These are phyloP conservation scores for Drosophila yakuba DNA, from an alignment of 1,140 invertebrate genomes.

Conservation along the genomic window DNA sequence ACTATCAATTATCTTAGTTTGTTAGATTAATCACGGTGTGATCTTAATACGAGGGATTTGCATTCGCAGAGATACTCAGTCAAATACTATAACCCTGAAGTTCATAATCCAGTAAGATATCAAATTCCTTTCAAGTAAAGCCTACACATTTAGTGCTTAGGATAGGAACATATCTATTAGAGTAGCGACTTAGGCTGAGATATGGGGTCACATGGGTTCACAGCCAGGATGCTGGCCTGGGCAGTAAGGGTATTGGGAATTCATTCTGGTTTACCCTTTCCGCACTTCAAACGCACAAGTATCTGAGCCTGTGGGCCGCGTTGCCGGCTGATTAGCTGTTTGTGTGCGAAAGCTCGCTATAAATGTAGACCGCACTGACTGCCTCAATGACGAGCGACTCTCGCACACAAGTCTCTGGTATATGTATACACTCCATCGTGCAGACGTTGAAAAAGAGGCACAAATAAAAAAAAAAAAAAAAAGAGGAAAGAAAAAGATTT, in stretches of 20 bases:
- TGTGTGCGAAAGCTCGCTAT: conserved; percentile 52
- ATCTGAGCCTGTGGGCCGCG: conserved; percentile 32
- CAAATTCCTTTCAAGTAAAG: too few relatives aligned
- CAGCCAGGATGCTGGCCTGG: background rate
- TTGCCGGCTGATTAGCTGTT: conserved; percentile 1
- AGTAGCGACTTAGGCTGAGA: background rate
- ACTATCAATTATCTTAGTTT: conserved; percentile 35
- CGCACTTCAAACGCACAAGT: conserved; percentile 68
- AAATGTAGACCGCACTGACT: conserved; percentile 72
- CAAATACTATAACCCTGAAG: too few relatives aligned
- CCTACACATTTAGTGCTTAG: too few relatives aligned
- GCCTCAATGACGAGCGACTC: conserved; percentile 62
- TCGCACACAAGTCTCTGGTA: conserved; percentile 12
- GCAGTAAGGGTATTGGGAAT: conserved; percentile 23
- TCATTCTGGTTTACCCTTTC: conserved; percentile 27
- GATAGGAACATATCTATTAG: too few relatives aligned
- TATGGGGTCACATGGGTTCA: conserved; percentile 14
- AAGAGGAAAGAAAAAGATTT: conserved; percentile 42
- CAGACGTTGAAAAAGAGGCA: conserved; percentile 66
- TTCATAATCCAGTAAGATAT: too few relatives aligned
- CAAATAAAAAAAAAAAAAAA: conserved; percentile 35
- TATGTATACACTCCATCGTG: conserved; percentile 5
- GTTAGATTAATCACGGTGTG: conserved; percentile 16
- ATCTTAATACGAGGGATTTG: background rate
- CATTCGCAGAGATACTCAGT: background rate